Base-by-base conservation (phyloP, 2,113 vertebrate species). In the Carassius carassius region DNA sequence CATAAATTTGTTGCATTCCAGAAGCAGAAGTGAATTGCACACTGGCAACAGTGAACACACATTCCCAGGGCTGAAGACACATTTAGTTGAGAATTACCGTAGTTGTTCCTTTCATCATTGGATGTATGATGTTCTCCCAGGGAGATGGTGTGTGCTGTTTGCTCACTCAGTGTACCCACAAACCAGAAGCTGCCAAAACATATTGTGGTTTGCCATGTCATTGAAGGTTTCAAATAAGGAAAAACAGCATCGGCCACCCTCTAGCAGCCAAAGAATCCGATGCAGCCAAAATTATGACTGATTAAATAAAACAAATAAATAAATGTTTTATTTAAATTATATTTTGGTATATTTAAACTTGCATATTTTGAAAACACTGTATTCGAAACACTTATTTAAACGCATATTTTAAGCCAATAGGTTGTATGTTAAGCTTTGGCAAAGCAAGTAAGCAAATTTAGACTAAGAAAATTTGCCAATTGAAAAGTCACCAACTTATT, bases 121-220 rank as follows among this genome's bases (percentile, higher is more conserved):
- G 10, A 60, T 79, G 58, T 63, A 62, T 78, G 25, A 63, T 63
- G 76, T 60, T 62, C 41, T 73, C 70, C 70, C 70, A 73, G 70
- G 41, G 70, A 56, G 51, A 56, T 60, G 32, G 62, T 44, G 77
- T 56, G 37, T 44, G 35, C 78, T 63, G 74, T 86, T 90, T 84
- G 69, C 83, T 78, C 44, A 63, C 82, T 87, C 84, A 6, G 89
- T 87, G 91, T 87, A 89, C 85, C 86, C 86, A 80, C 87, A 56
- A 90, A 82, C 86, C 89, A 89, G 89, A 60, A 86, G 84, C 91
- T 92, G 91, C 90, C 90, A 91, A 79, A 56, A 84, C 49, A 84
- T 84, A 82, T 90, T 85, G 80, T 79, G 62, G 82, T 78, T 35
- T 88, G 87, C 92, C 90, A 92, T 93, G 91, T 93, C 90, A 92